Conservation (phyloP, 2,888 invertebrate genomes). For the Microplitis manilae region DNA sequence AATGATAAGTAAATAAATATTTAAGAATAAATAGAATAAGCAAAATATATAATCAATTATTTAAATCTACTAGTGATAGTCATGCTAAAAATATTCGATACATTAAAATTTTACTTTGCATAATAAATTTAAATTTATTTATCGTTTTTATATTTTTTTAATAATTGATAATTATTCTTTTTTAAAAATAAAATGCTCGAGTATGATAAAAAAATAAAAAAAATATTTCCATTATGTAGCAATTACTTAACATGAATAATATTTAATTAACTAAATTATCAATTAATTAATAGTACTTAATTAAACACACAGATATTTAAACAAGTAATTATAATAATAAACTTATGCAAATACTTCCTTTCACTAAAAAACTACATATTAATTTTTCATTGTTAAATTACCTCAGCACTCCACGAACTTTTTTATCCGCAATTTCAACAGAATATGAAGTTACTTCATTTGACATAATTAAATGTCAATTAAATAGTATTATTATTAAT, state of each 20-base stretch:
- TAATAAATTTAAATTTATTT: neutral
- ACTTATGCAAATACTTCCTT: neutral
- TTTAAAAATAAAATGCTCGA: neutral
- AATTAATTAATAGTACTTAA: neutral
- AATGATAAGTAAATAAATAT: slow-evolving; percentile 1
- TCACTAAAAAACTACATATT: neutral
- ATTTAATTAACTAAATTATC: neutral
- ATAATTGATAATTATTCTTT: neutral
- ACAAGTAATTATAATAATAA: neutral
- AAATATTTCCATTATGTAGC: neutral
- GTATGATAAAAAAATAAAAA: too few relatives aligned
- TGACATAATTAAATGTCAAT: slow-evolving; percentile 7
- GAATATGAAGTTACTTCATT: neutral
- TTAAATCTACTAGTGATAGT: neutral
- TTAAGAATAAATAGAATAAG: neutral
- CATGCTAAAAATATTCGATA: neutral
- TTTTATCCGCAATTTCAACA: slow-evolving; percentile 8
- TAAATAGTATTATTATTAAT: neutral
- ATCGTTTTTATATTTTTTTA: neutral
- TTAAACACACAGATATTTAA: neutral
- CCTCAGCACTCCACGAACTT: slow-evolving; percentile 18
- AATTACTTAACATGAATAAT: neutral
- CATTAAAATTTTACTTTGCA: neutral
- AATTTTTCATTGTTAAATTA: slow-evolving; percentile 11
- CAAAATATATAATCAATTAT: neutral